Conservation (phyloP, 2,797 vertebrate species). For the Falco concolor region DNA sequence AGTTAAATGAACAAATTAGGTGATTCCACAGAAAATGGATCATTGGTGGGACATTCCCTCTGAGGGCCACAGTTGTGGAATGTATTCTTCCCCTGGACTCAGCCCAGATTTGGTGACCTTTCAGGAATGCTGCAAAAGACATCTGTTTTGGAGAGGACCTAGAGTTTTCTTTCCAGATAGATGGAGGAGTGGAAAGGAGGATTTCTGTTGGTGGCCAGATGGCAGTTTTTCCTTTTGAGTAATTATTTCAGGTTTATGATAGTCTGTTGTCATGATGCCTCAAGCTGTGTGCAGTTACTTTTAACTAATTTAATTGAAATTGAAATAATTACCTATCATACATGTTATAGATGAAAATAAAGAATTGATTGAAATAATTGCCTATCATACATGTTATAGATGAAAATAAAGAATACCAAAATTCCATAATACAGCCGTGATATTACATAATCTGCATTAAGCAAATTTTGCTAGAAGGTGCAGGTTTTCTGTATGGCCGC, state of each 20-base stretch:
- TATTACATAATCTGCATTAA: not conserved
- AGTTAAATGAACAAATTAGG: not conserved
- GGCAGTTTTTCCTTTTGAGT: not conserved
- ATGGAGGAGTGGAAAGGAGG: not conserved
- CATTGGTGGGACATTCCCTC: not conserved
- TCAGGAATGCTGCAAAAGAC: not conserved
- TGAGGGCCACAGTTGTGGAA: not conserved
- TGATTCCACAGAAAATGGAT: not conserved
- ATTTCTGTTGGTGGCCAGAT: not conserved
- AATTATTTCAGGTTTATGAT: not conserved
- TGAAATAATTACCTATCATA: not conserved
- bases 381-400: too few species aligned
- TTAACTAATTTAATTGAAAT: not conserved
- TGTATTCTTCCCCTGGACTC: not conserved
- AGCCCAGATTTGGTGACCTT: not conserved
- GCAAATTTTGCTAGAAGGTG: not conserved
- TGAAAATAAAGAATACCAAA: not conserved
- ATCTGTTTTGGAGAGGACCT: not conserved
- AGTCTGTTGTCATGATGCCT: not conserved
- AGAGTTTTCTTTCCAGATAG: not conserved
- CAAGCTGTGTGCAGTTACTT: not conserved
- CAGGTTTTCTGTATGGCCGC: not conserved
- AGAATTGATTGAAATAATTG: not conserved
- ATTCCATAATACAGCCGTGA: not conserved
- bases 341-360: not conserved